Evolutionary conservation across 2,797 vertebrate genomes (phyloP), one percentile per base, ranked within the genome.

Genomic region (Cyclura pinguis): DNA sequence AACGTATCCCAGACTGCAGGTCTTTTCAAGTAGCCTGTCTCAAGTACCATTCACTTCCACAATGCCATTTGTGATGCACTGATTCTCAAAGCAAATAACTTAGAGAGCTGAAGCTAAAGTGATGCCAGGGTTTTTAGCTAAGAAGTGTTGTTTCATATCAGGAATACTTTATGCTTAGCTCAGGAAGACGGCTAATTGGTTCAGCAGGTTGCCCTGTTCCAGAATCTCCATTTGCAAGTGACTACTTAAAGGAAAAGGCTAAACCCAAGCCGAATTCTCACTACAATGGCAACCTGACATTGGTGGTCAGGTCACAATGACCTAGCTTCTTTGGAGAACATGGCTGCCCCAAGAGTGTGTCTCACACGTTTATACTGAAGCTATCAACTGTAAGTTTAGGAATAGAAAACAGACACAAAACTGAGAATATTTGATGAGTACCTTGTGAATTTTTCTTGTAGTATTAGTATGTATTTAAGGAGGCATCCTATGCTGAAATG

Each of bases 171-270:
- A n/a, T 72, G 64, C 42, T 59, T 67, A 80, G 22, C 50, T 62
- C 35, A 32, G 27, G 52, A 88, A 35, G 67, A 74, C 29, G 73
- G 29, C 80, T n/a, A 77, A 0, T 55, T 6, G 1, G 42, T 93
- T 89, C 80, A 64, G 35, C 14, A 35, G 29, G 50, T 83, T 38
- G 77, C n/a, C 35, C 18, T 1, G 0, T 3, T 27, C 57, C 29
- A 35, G 47, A 92, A 88, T 35, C 77, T 85, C 67, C 18, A 29
- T 42, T 91, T 74, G 73, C 67, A 76, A 91, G 50, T 74, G 67
- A 73, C 47, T 64, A 78, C 59, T 74, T 81, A 81, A 69, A 29
- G 3, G 78, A 50, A 64, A 74, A 42, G 18, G 47, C 24, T 42
- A 69, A 81, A 76, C 57, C 57, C 6, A 82, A 69, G 62, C 16